Conservation (phyloP, 1,140 invertebrate species). For the Leptonema lineaticorne region DNA sequence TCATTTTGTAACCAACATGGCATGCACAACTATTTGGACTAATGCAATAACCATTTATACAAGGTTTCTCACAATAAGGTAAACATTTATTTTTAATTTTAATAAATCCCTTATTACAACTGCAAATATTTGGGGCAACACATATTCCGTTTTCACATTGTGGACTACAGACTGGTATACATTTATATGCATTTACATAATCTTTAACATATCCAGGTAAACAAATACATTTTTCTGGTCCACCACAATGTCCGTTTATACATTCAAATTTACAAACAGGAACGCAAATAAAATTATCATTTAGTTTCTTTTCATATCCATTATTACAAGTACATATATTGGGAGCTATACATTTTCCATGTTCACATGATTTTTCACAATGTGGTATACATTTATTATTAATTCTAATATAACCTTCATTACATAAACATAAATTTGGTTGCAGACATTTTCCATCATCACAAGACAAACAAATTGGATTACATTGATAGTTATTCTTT, state of each 20-base stretch:
- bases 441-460: slow-evolving; percentile 47
- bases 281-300: slow-evolving; percentile 40
- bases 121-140: slow-evolving; percentile 52
- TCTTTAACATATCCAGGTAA: slow-evolving; percentile 50
- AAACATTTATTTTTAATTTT: slow-evolving; percentile 42
- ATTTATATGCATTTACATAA: slow-evolving; percentile 44
- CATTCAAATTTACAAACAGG: slow-evolving; percentile 40
- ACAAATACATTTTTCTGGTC: slow-evolving; percentile 57
- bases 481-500: slow-evolving; percentile 47
- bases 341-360: slow-evolving; percentile 28
- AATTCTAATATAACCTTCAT: background rate
- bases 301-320: background rate
- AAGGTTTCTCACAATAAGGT: slow-evolving; percentile 41
- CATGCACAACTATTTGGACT: slow-evolving; percentile 43
- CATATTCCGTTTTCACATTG: slow-evolving; percentile 56
- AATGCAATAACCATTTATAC: slow-evolving; percentile 43
- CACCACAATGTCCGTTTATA: slow-evolving; percentile 54
- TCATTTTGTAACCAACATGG: slow-evolving; percentile 31
- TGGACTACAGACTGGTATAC: slow-evolving; percentile 49
- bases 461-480: slow-evolving; percentile 47
- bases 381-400: slow-evolving; percentile 19
- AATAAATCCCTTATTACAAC: slow-evolving; percentile 46
- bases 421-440: background rate
- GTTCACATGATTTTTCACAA: slow-evolving; percentile 21
- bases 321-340: background rate